These are phyloP conservation scores for Scaeva pyrastri DNA, from an alignment of 2,888 invertebrate genomes.

Conservation along the genomic window DNA sequence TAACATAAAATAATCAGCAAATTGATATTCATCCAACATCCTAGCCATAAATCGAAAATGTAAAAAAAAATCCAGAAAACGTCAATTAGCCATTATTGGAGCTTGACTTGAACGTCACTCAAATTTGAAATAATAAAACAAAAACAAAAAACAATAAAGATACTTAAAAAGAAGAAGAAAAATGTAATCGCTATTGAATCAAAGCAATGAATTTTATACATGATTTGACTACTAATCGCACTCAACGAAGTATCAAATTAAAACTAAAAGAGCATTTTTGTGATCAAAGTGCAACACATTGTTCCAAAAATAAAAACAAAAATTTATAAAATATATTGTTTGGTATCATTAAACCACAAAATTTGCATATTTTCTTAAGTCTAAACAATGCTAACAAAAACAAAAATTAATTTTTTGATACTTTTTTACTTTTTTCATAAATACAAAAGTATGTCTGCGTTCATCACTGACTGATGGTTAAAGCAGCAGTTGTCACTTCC, in stretches of 20 bases:
- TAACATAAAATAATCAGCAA: not conserved
- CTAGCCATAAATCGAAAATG: constrained; percentile 19
- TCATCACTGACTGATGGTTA: not conserved
- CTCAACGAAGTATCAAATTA: constrained; percentile 5
- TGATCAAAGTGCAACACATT: constrained; percentile 22
- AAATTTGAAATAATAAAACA: not conserved
- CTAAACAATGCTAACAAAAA: not conserved
- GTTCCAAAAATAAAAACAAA: not conserved
- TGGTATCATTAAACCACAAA: constrained; percentile 16
- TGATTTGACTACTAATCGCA: constrained; percentile 40
- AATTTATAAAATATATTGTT: too few species aligned
- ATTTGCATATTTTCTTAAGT: constrained; percentile 18
- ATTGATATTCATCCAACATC: constrained; percentile 25
- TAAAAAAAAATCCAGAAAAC: constrained; percentile 50
- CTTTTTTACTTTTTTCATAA: too few species aligned
- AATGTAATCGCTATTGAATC: constrained; percentile 65
- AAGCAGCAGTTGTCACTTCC: not conserved
- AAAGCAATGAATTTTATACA: constrained; percentile 47
- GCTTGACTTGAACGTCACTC: constrained; percentile 34
- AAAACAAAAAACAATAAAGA: constrained; percentile 20
- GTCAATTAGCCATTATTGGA: constrained; percentile 58
- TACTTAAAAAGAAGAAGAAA: not conserved
- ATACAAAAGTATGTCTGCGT: too few species aligned
- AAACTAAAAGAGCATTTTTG: constrained; percentile 23
- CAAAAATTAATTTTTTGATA: constrained; percentile 21